Conservation (phyloP, 2,113 vertebrate genomes). For the Podiceps cristatus region DNA sequence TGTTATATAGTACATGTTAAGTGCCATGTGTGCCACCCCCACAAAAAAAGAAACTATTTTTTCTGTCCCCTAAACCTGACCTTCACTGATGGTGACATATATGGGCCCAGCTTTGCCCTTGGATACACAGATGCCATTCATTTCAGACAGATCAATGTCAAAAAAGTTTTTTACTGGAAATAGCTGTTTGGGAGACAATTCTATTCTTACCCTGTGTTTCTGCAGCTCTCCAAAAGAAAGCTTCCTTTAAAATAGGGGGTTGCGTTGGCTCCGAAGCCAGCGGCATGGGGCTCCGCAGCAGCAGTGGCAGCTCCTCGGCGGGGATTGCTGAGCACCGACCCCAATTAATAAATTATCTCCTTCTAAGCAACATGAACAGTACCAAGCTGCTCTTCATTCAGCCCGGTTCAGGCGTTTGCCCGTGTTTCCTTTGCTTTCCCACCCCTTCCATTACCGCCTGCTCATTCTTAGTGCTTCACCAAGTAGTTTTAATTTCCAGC, state of each 20-base stretch:
- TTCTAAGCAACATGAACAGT: neutral
- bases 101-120: neutral
- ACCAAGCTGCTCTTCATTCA: neutral
- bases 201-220: neutral
- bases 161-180: conserved; percentile 10
- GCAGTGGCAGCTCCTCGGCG: neutral
- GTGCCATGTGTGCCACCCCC: too few relatives aligned
- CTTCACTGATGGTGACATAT: neutral
- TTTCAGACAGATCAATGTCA: neutral
- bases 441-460: neutral
- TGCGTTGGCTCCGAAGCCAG: neutral
- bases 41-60: neutral
- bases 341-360: neutral
- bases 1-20: neutral
- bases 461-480: neutral
- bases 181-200: neutral
- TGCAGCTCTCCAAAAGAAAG: neutral
- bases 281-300: neutral
- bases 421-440: neutral
- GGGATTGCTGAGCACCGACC: neutral
- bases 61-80: neutral
- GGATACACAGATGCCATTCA: accelerated
- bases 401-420: neutral
- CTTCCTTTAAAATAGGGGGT: neutral
- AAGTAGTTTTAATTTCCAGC: neutral